These are phyloP conservation scores for Lindbergichthys nudifrons DNA, from an alignment of 2,797 vertebrate genomes.

Conservation along the genomic window DNA sequence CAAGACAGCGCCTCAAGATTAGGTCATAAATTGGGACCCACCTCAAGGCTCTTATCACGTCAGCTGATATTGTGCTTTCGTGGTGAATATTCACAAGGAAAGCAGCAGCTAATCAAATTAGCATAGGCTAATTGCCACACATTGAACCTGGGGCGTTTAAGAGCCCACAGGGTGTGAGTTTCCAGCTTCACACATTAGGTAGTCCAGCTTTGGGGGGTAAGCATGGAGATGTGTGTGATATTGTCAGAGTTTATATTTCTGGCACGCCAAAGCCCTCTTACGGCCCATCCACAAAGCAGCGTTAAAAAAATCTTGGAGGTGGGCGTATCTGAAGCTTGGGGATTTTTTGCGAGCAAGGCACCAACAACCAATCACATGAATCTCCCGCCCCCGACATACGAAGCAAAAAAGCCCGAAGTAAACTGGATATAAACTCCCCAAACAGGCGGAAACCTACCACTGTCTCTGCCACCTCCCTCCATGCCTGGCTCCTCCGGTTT, in stretches of 20 bases:
- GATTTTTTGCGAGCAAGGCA: too few relatives aligned
- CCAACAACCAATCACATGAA: too few relatives aligned
- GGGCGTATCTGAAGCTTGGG: too few relatives aligned
- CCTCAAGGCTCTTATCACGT: constrained; percentile 8
- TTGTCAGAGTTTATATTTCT: neutral
- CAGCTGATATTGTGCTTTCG: neutral
- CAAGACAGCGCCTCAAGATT: neutral
- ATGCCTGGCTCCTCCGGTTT: too few relatives aligned
- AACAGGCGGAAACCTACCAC: too few relatives aligned
- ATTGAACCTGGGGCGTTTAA: neutral
- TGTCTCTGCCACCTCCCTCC: too few relatives aligned
- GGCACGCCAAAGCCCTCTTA: neutral
- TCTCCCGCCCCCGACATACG: too few relatives aligned
- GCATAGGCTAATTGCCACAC: constrained; percentile 16
- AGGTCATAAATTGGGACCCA: constrained; percentile 2
- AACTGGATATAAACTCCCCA: too few relatives aligned
- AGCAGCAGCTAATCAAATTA: constrained; percentile 26
- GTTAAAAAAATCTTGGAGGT: too few relatives aligned
- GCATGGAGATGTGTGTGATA: neutral
- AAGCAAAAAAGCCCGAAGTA: too few relatives aligned
- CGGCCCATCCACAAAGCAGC: too few relatives aligned
- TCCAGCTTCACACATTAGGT: neutral
- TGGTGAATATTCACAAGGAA: neutral
- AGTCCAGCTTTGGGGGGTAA: neutral
- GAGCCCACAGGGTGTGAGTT: neutral